Base-by-base conservation (phyloP, 2,113 vertebrate genomes). In the Spea multiplicata region DNA sequence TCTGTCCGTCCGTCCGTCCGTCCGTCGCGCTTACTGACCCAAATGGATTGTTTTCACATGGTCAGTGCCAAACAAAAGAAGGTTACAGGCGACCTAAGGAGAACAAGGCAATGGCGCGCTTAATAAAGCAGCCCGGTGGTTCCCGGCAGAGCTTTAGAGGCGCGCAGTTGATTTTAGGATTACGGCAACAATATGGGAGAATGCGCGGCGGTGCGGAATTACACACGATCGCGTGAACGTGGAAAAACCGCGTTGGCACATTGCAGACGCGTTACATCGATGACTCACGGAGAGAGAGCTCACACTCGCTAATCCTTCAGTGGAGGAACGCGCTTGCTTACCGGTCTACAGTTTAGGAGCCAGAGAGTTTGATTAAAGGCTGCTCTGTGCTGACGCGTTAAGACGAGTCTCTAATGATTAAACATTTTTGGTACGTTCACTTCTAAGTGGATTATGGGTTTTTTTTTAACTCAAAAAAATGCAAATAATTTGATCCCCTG, bases 181-280 rank as follows among this genome's bases (percentile, higher is more conserved):
- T 71, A 71, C n/a, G 62, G 61, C 46, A 78, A 81, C 55, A 17
- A 81, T 81, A 62, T 77, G 80, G 73, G 85, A 88, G 76, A 61
- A 65, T 61, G 67, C 70, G 68, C 75, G 73, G 76, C 80, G 61
- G 80, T 64, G 84, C 49, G 0, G 46, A 77, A 30, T 84, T 84
- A 86, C 67, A 0, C 2, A 77, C 16, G 53, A 67, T 82, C 82
- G 78, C 81, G 67, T 80, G 82, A 76, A 78, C 73, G 49, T 80
- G 80, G 83, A 84, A 84, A 81, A 84, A 84, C 84, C 61, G 78
- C 47, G 67, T 44, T 71, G 76, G 84, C 84, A 82, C 73, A 78
- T 86, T 85, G 79, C 81, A 82, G 78, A 69, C 77, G 85, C 85
- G 72, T 80, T 88, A 84, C 82, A 17, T 61, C 71, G 83, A 73